Evolutionary conservation across 2,113 vertebrate species (phyloP).

Genomic region (Bagarius yarrelli): DNA sequence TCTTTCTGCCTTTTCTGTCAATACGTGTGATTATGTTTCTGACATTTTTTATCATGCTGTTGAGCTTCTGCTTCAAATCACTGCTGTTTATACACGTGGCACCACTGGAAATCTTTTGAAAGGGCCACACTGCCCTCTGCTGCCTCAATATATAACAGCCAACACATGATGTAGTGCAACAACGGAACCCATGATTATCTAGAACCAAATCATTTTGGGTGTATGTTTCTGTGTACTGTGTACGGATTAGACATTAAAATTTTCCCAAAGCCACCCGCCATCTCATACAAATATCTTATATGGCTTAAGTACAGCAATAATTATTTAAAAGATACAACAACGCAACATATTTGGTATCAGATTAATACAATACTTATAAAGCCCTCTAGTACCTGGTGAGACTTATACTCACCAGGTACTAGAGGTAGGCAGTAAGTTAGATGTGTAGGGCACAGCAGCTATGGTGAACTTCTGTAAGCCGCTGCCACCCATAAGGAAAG

Average conservation of each 20-base stretch:
- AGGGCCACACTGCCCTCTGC: conserved; percentile 65
- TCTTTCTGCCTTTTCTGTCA: conserved; percentile 13
- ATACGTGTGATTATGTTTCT: conserved; percentile 14
- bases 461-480: conserved; percentile 97
- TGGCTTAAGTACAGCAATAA: background rate
- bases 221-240: too few species aligned
- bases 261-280: background rate
- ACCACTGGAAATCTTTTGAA: background rate
- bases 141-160: conserved; percentile 31
- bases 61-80: conserved; percentile 22
- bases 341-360: background rate
- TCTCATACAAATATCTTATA: background rate
- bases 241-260: too few species aligned
- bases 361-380: background rate
- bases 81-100: conserved; percentile 7
- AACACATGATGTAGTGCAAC: background rate
- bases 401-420: conserved; percentile 96
- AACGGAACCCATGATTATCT: background rate
- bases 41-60: conserved; percentile 2
- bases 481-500: conserved; percentile 94
- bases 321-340: background rate
- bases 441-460: conserved; percentile 89
- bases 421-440: conserved; percentile 92
- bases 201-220: background rate
- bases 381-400: background rate